Evolutionary conservation across 2,797 vertebrate species (phyloP), one percentile per base, ranked within the genome.

Genomic region (Anguilla megastoma): DNA sequence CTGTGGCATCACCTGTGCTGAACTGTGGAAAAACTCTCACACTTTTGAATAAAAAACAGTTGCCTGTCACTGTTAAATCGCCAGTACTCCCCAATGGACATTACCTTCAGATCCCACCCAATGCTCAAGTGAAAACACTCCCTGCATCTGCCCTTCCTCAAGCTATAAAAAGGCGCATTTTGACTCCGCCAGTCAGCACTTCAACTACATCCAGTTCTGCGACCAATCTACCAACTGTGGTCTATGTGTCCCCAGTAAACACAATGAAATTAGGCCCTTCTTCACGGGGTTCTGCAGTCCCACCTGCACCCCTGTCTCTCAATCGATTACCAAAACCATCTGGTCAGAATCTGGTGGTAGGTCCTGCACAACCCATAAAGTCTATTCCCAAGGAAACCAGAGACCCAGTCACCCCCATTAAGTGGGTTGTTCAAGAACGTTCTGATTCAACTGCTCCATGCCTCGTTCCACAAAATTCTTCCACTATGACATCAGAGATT

Each of bases 341-440:
- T 5, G 58, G 18, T 80, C 74, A 24, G 2, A 88, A 88, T 2
- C 63, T 85, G 27, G 21, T 58, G 66, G 27, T 16, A 63, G 80
- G 30, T n/a, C 50, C 86, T 58, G 85, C 90, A 18, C 66, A 89
- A 18, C 85, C 54, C 36, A 76, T 93, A 36, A 92, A 90, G 84
- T 41, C 93, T 52, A 85, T 92, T 84, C 89, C 93, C 45, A 94
- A 92, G 79, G 86, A 87, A 71, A 90, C 88, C 2, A 91, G 92
- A 63, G 92, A 90, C 18, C 88, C 90, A 12, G 89, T 91, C 50
- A 90, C 94, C 87, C 96, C 95, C 10, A 92, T 92, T 8, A 94
- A 94, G 87, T 96, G 96, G 96, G 91, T 93, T 21, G 91, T 96
- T 60, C 94, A 96, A 85, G 94, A 94, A 87, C 74, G 93, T n/a